Evolutionary conservation across 2,797 vertebrate genomes (phyloP).

Genomic region (Nothura maculosa): DNA sequence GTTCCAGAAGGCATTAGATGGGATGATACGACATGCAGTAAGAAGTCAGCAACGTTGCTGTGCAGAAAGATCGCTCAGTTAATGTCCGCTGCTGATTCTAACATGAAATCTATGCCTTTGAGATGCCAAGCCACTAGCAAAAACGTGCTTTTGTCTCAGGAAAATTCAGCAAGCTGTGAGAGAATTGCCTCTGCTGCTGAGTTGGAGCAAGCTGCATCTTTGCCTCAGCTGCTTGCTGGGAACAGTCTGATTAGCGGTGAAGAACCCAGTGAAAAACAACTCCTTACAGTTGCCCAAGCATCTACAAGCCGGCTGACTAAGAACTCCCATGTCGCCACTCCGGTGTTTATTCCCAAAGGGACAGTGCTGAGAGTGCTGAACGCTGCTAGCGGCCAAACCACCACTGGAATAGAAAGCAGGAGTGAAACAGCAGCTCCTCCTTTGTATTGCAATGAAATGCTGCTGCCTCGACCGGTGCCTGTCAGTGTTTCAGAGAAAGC

Average conservation of each 20-base stretch:
- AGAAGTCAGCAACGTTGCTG: slow-evolving; percentile 73
- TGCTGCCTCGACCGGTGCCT: slow-evolving; percentile 68
- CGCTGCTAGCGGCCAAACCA: slow-evolving; percentile 45
- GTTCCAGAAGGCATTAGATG: slow-evolving; percentile 78
- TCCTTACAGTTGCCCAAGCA: not conserved
- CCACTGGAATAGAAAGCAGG: slow-evolving; percentile 18
- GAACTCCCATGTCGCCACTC: slow-evolving; percentile 68
- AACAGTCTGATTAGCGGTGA: not conserved
- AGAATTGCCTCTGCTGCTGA: not conserved
- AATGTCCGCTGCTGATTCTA: slow-evolving; percentile 74
- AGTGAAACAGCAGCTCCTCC: slow-evolving; percentile 34
- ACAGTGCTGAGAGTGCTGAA: slow-evolving; percentile 82
- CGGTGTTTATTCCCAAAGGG: slow-evolving; percentile 82
- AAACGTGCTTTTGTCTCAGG: not conserved
- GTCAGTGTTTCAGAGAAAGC: slow-evolving; percentile 47
- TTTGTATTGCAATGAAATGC: slow-evolving; percentile 40
- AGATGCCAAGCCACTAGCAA: slow-evolving; percentile 20
- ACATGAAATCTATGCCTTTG: slow-evolving; percentile 58
- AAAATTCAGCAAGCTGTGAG: not conserved
- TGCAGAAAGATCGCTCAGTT: slow-evolving; percentile 79
- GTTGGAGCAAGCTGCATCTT: not conserved
- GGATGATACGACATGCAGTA: slow-evolving; percentile 65
- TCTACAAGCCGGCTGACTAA: slow-evolving; percentile 53
- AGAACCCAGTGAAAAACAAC: not conserved
- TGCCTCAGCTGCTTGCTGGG: not conserved